These are phyloP conservation scores for Scaptomyza graminum DNA, from an alignment of 1,140 invertebrate species.

Conservation along the genomic window DNA sequence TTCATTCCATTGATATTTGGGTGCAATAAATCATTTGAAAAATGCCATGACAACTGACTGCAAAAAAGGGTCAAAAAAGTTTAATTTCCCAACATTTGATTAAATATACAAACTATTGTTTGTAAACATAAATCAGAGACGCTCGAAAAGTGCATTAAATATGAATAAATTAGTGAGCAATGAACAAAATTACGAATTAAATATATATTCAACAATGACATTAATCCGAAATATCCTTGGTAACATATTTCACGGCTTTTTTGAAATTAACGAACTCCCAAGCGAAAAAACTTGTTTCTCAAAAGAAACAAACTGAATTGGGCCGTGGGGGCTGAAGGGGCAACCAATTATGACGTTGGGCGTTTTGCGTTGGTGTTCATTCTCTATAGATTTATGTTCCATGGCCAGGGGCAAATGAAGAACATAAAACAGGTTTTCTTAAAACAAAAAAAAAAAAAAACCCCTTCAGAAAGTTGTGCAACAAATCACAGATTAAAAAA, in stretches of 20 bases:
- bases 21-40: background rate
- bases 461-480: background rate
- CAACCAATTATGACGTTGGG: slow-evolving; percentile 30
- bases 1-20: too few relatives aligned
- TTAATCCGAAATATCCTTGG: background rate
- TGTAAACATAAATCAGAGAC: background rate
- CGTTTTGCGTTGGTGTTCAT: slow-evolving; percentile 39
- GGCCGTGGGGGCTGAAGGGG: background rate
- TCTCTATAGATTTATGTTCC: background rate
- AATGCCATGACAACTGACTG: background rate
- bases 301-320: background rate
- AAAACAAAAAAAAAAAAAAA: too few relatives aligned
- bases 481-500: background rate
- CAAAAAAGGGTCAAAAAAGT: too few relatives aligned
- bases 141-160: too few relatives aligned
- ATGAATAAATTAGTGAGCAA: too few relatives aligned
- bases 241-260: background rate
- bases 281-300: slow-evolving; percentile 10
- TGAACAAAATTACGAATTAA: too few relatives aligned
- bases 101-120: background rate
- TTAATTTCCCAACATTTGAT: too few relatives aligned
- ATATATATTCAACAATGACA: too few relatives aligned
- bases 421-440: background rate
- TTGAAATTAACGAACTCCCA: background rate
- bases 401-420: too few relatives aligned